Percentiles rank a stretch among this genome's conserved stretches.
These are phyloP conservation scores for Aphelenchoides avenae DNA, from an alignment of 1,140 invertebrate genomes.

Conservation along the genomic window DNA sequence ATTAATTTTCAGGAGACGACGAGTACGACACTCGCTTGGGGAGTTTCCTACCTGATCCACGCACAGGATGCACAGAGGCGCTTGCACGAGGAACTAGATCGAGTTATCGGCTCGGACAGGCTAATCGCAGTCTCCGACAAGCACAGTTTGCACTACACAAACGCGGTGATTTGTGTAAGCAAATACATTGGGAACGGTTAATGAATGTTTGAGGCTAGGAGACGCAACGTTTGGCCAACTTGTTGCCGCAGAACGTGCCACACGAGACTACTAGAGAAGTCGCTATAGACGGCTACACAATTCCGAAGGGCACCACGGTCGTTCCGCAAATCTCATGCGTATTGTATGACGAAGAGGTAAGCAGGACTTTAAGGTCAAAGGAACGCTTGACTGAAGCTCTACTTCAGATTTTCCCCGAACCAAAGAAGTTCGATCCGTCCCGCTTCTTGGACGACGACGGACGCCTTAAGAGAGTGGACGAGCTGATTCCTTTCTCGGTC, in stretches of 20 bases:
- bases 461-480: conserved; percentile 73
- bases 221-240: conserved; percentile 18
- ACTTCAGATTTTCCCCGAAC: conserved; percentile 64
- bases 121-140: conserved; percentile 10
- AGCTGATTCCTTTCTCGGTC: conserved; percentile 80
- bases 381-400: no score
- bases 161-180: conserved; percentile 5
- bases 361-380: no score
- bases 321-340: conserved; percentile 30
- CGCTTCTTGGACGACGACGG: conserved; percentile 75
- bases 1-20: no score
- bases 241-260: conserved; percentile 25
- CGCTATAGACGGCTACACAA: conserved; percentile 6
- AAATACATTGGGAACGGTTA: background rate
- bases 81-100: conserved; percentile 1
- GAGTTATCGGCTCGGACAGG: conserved; percentile 11
- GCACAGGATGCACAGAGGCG: background rate
- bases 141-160: background rate
- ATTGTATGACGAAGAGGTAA: conserved; percentile 29
- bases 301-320: conserved; percentile 23
- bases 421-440: conserved; percentile 74
- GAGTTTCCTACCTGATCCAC: conserved; percentile 4
- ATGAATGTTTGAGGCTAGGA: conserved; percentile 9
- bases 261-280: conserved; percentile 21
- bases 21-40: background rate